Base-by-base conservation (phyloP, 2,888 invertebrate genomes). In the Drosophila ustulata region DNA sequence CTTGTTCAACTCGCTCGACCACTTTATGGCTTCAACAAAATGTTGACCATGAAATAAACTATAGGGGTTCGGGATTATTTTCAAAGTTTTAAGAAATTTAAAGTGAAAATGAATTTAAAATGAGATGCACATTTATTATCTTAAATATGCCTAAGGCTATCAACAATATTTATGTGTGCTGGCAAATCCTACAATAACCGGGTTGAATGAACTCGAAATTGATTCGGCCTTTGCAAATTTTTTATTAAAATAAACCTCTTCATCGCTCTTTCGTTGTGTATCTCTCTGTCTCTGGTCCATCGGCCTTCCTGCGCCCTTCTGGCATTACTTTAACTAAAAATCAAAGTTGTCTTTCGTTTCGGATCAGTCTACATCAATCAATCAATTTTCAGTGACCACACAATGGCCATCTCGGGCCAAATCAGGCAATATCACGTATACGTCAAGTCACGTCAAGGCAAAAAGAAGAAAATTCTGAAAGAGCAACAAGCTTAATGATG, bases 311-410 rank as follows among this genome's bases (percentile, higher is more conserved):
- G 13, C 28, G 7, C 9, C 1, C 5, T 37, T 5, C 23, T 37
- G 11, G 45, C 49, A 41, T 53, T 34, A 51, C 64, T 65, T 78
- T 75, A 78, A 80, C 65, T 69, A 69, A 75, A 83, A 87, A 78
- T 87, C 87, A 87, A 83, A 82, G 78, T 75, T 71, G 37, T 57
- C 55, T 68, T 69, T 68, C 74, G 55, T 55, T 64, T 45, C 64
- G 64, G 56, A 83, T 83, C 75, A 80, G 67, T 53, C 64, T 62
- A 71, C 66, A 75, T 80, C 78, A 78, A 87, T 82, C 84, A 82
- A 83, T 83, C 82, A 87, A 75, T 75, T 66, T 53, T 53, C 70
- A 68, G 61, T 66, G 73, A 47, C 52, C 76, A 49, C 52, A 47
- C 70, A 39, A 59, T 67, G 49, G 56, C 59, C 61, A 66, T 58